Evolutionary conservation across 2,113 vertebrate genomes (phyloP).

Genomic region (Chamaetylas fuelleborni): DNA sequence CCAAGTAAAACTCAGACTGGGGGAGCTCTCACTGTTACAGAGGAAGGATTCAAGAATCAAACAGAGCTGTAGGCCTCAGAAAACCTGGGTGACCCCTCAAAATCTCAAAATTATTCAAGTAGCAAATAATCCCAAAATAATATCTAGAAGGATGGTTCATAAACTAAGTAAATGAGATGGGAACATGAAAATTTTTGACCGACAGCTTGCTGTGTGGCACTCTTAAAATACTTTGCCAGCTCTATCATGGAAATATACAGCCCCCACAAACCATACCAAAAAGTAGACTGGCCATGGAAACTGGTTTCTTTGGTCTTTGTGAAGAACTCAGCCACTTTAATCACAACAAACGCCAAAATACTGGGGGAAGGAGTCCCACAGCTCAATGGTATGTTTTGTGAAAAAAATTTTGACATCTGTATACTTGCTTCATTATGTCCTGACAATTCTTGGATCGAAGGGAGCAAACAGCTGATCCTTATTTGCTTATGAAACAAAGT

Average conservation of each 20-base stretch:
- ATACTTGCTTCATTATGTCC: background rate
- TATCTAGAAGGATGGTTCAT: background rate
- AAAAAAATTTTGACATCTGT: background rate
- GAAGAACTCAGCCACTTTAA: background rate
- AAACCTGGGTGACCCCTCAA: background rate
- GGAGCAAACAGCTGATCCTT: slow-evolving; percentile 10
- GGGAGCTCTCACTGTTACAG: background rate
- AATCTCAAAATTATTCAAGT: background rate
- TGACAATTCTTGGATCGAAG: background rate
- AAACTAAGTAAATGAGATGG: background rate
- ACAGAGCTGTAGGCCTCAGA: background rate
- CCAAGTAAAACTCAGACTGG: background rate
- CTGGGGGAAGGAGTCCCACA: background rate
- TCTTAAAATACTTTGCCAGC: background rate
- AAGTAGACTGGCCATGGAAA: background rate
- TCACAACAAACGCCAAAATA: background rate
- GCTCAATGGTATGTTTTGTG: background rate
- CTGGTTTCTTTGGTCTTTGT: background rate
- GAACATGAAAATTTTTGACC: background rate
- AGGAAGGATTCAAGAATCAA: background rate
- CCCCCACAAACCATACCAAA: background rate
- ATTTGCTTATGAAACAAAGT: slow-evolving; percentile 55
- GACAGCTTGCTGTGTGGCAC: background rate
- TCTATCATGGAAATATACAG: background rate
- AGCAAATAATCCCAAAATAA: background rate